phyloP scores from a whole-genome alignment of 64 coral and sea anemone species.

The Acropora tenuis region DNA sequence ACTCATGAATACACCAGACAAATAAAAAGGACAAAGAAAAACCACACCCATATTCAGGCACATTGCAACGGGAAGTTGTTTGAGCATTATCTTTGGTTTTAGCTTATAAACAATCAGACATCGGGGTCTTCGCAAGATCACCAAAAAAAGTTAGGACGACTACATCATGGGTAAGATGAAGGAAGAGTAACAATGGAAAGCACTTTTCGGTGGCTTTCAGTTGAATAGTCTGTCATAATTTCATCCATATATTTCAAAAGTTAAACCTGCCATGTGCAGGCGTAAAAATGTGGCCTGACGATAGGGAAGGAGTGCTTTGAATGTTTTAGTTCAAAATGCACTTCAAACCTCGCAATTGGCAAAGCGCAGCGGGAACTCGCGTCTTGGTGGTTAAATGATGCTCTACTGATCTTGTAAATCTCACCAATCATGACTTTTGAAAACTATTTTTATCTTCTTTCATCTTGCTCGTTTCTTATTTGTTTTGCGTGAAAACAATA shows the following conservation, averaged over 20 bases:
- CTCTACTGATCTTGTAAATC: not conserved
- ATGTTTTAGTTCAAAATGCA: too few species aligned
- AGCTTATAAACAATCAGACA: not conserved
- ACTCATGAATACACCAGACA: not conserved
- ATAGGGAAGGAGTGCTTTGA: too few species aligned
- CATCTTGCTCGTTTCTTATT: too few species aligned
- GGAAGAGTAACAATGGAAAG: not conserved
- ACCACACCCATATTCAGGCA: not conserved
- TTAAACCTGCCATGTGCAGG: too few species aligned
- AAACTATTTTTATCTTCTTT: not conserved
- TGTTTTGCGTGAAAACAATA: too few species aligned
- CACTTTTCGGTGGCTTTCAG: not conserved
- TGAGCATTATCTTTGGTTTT: not conserved
- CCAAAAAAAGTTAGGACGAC: not conserved
- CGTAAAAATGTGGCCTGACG: too few species aligned
- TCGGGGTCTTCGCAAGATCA: not conserved
- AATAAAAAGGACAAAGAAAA: not conserved
- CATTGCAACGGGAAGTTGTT: not conserved
- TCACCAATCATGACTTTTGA: not conserved
- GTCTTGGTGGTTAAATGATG: not conserved
- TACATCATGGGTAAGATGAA: not conserved
- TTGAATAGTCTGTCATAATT: not conserved
- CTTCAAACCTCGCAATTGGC: not conserved
- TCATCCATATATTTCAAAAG: not conserved
- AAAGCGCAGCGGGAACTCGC: not conserved